phyloP scores from a whole-genome alignment of 2,113 vertebrate genomes.

The Ptilorrhoa leucosticta region DNA sequence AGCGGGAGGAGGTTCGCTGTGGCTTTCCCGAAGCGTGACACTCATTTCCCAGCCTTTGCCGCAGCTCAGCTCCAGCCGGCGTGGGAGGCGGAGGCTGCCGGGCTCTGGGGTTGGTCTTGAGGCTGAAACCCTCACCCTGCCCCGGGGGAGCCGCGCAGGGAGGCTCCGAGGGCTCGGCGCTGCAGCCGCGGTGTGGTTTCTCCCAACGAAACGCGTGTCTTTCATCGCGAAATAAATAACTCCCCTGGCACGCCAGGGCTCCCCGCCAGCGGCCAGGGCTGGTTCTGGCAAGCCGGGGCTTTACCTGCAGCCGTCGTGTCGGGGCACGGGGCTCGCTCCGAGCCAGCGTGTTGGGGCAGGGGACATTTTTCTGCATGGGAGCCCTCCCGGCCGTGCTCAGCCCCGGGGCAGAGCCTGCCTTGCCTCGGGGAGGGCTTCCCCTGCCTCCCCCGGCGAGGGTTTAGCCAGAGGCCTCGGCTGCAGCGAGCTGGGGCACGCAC shows the following conservation, averaged over 20 bases:
- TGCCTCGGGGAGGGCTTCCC: not conserved
- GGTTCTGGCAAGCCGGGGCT: conserved; percentile 35
- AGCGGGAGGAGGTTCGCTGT: not conserved
- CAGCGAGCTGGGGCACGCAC: not conserved
- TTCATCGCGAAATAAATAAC: conserved; percentile 20
- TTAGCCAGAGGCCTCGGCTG: not conserved
- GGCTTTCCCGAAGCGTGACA: not conserved
- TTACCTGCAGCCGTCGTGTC: conserved; percentile 13
- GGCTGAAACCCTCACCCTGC: not conserved
- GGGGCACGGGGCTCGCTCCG: not conserved
- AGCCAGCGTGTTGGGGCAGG: not conserved
- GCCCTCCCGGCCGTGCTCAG: not conserved
- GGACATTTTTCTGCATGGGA: not conserved
- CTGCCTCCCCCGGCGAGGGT: not conserved
- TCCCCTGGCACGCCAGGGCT: conserved; percentile 39
- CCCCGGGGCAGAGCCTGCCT: not conserved
- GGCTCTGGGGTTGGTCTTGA: not conserved
- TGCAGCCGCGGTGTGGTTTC: not conserved
- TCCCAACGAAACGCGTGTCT: not conserved
- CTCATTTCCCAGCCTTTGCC: not conserved
- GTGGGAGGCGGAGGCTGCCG: not conserved
- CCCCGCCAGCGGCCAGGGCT: not conserved
- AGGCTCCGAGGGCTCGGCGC: not conserved
- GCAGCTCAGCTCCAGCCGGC: not conserved
- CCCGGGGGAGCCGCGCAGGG: not conserved